phyloP scores from a whole-genome alignment of 2,888 invertebrate species.

The Beris chalybata region DNA sequence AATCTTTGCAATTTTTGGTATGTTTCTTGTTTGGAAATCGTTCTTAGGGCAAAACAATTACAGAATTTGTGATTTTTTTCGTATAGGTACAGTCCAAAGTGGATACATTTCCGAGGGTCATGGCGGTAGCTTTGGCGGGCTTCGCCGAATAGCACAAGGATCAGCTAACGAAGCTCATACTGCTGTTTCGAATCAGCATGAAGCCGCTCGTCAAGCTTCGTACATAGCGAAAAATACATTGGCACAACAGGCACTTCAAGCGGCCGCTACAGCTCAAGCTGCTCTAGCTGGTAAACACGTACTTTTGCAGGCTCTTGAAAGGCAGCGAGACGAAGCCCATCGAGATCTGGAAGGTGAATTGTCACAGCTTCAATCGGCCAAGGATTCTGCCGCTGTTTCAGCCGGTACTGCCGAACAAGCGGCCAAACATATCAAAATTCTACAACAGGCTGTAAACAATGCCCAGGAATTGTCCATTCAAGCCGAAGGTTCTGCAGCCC shows the following conservation, averaged over 20 bases:
- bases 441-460: conserved; percentile 70
- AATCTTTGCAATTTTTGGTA: too few relatives aligned
- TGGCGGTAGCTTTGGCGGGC: conserved; percentile 55
- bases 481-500: conserved; percentile 69
- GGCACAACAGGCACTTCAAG: conserved; percentile 70
- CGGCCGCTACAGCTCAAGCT: conserved; percentile 64
- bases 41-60: too few relatives aligned
- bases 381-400: conserved; percentile 67
- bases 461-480: conserved; percentile 66
- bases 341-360: conserved; percentile 67
- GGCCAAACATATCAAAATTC: conserved; percentile 66
- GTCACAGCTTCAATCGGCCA: conserved; percentile 69
- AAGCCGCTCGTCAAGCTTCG: conserved; percentile 70
- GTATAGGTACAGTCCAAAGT: too few relatives aligned
- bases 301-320: conserved; percentile 56
- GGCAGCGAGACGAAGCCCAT: conserved; percentile 69
- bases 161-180: conserved; percentile 78
- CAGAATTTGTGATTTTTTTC: too few relatives aligned
- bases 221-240: conserved; percentile 69
- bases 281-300: conserved; percentile 62
- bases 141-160: conserved; percentile 72
- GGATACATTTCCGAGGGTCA: too few relatives aligned
- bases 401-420: conserved; percentile 70
- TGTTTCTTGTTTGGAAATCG: too few relatives aligned
- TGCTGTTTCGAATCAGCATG: conserved; percentile 72